Base-by-base conservation (phyloP, 2,888 invertebrate genomes). In the Melanotus villosus region DNA sequence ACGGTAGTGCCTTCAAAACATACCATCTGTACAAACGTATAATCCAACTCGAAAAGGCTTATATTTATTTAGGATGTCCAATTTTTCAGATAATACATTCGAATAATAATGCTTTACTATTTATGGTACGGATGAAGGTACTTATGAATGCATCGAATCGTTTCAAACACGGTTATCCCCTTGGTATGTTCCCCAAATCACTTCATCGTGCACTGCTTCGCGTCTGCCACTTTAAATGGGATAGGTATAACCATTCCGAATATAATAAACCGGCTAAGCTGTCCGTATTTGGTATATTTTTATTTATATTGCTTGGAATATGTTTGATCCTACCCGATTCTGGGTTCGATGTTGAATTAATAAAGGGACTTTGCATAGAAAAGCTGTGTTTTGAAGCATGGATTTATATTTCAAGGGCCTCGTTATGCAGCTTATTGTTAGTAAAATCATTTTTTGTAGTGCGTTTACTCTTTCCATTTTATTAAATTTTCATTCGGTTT, bases 31-130 rank as follows among this genome's bases (percentile, higher is more conserved):
- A 68, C 57, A 68, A 68, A 63, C 63, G 63, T 43, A 43, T 68
- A 68, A 68, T 63, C 62, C 68, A 32, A 50, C 38, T 68, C 68
- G 45, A 68, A 68, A 68, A 63, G 68, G 68, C 68, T 68, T 68
- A 68, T 80, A 77, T 81, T 81, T 81, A 77, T 79, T 80, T 80
- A 81, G 81, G 81, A 80, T 78, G 75, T 77, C 72, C 79, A 80
- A 80, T 80, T 80, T 80, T 80, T 80, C 80, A 77, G 77, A 79
- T 79, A 77, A 81, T 80, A 80, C 80, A 77, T 80, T 78, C 77
- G 76, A 77, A 80, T 77, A 80, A 81, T 80, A 79, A 78, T 77
- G 75, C 76, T 77, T n/a, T 75, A 76, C 75, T 79, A 80, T 80
- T 78, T 80, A 80, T 80, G 75, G 76, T 77, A 70, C 74, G 77